A percentile compares a stretch with the other conserved stretches of the same genome.
These are phyloP conservation scores for Cichlasoma orientale DNA, from an alignment of 2,797 vertebrate genomes.

Conservation along the genomic window DNA sequence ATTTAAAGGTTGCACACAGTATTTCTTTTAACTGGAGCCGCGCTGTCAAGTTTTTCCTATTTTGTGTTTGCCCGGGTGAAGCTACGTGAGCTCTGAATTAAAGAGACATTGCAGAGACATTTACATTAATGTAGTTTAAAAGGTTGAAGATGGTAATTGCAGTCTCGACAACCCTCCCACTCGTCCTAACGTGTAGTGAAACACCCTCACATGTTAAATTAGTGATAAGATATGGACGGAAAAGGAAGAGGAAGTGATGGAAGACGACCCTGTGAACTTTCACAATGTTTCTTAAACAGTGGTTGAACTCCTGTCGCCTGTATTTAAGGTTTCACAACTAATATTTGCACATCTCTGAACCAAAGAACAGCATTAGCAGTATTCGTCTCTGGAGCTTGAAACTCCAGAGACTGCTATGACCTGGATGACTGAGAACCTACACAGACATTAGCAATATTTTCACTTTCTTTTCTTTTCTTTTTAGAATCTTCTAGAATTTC, in stretches of 20 bases:
- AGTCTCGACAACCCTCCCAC: neutral
- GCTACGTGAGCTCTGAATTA: neutral
- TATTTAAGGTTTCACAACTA: neutral
- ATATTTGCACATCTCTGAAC: neutral
- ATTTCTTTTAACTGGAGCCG: neutral
- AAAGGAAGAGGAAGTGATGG: neutral
- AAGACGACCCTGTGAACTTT: neutral
- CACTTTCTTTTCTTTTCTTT: neutral
- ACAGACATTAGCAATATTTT: neutral
- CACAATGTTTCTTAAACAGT: neutral
- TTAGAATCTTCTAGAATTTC: neutral
- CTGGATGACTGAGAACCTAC: too few relatives aligned
- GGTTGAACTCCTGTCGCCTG: neutral
- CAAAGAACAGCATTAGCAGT: neutral
- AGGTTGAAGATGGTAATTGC: neutral
- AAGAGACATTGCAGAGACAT: constrained; percentile 38
- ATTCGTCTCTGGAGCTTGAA: too few relatives aligned
- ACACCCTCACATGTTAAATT: neutral
- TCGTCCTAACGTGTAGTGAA: neutral
- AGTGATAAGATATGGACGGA: too few relatives aligned
- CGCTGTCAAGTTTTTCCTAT: neutral
- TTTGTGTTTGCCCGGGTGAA: neutral
- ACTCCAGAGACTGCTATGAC: too few relatives aligned
- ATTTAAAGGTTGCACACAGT: neutral
- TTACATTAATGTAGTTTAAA: neutral